phyloP scores from a whole-genome alignment of 2,113 vertebrate species.

The Thryonomys swinderianus region DNA sequence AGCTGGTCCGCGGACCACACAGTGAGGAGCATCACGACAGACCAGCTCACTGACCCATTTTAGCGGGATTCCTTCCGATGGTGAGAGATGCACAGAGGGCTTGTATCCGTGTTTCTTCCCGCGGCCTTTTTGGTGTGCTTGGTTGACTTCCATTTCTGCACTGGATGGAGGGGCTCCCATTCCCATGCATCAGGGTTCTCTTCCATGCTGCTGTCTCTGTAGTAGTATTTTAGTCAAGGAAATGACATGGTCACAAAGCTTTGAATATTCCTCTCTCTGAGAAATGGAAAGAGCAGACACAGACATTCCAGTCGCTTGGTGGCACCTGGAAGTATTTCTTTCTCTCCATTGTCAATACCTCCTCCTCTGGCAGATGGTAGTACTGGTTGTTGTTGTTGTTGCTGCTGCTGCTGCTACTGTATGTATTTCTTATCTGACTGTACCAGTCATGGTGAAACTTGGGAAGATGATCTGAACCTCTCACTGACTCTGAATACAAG shows the following conservation, averaged over 20 bases:
- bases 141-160: background rate
- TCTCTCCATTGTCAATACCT: background rate
- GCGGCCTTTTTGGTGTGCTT: background rate
- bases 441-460: background rate
- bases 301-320: background rate
- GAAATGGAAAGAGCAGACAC: background rate
- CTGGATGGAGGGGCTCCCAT: background rate
- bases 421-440: background rate
- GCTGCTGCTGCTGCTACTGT: no score
- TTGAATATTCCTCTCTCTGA: background rate
- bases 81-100: background rate
- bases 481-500: background rate
- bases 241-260: background rate
- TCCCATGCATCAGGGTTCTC: background rate
- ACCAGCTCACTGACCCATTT: background rate
- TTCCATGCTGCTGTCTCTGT: background rate
- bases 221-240: background rate
- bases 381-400: background rate
- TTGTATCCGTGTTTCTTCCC: background rate
- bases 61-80: background rate
- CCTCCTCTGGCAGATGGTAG: background rate
- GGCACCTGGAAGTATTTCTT: background rate
- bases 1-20: background rate
- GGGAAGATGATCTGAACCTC: background rate
- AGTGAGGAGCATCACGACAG: accelerated